Percentiles rank a stretch among this genome's conserved stretches.
Evolutionary conservation across 2,888 invertebrate species (phyloP).

Genomic region (Tanypteryx hageni): DNA sequence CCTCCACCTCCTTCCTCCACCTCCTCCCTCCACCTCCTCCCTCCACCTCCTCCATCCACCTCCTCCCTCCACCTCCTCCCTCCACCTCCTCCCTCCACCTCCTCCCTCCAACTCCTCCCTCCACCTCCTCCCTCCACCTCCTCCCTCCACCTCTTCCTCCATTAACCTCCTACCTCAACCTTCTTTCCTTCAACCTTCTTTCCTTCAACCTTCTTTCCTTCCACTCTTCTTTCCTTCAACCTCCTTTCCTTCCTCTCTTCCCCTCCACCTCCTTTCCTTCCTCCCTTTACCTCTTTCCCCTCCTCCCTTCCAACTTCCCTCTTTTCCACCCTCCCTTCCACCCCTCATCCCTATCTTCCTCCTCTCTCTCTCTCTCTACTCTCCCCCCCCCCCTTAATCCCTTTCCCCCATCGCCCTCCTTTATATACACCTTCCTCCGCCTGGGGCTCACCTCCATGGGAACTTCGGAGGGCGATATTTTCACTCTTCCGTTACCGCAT

Average conservation of each 20-base stretch:
- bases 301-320: too few species aligned
- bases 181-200: background rate
- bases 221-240: background rate
- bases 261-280: background rate
- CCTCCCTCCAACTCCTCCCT: background rate
- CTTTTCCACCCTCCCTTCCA: background rate
- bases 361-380: background rate
- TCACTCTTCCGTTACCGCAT: background rate
- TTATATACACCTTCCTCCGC: background rate
- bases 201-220: background rate
- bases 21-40: background rate
- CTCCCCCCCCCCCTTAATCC: background rate
- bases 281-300: background rate
- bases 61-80: background rate
- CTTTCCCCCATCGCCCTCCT: background rate
- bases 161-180: background rate
- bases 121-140: background rate
- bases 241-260: background rate
- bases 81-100: background rate
- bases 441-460: conserved; percentile 11
- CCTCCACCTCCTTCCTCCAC: background rate
- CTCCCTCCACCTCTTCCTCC: background rate
- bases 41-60: background rate
- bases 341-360: background rate
- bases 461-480: background rate